Evolutionary conservation across 2,888 invertebrate species (phyloP), one percentile per base, ranked within the genome.

Genomic region (Dynastes hyllus): DNA sequence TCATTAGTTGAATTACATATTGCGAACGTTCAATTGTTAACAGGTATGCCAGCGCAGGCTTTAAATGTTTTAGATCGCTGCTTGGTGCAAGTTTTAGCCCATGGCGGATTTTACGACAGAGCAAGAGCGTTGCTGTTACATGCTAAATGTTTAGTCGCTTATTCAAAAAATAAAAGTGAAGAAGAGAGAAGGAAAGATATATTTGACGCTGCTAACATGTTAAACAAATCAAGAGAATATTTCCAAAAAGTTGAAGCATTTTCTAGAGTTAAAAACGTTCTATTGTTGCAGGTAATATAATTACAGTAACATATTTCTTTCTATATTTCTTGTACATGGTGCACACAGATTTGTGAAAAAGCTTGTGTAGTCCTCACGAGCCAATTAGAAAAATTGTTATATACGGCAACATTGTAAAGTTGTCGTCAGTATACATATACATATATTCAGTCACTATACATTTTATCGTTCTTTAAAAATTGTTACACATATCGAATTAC

Each of bases 51-150:
- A 0, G 92, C 92, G 80, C 95, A 96, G 87, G 96, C 96, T 0
- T 88, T 95, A 78, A 90, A 91, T 81, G 90, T 95, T 11, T 91
- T 95, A 0, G 93, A 94, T 82, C 66, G 80, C 1, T 80, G 82
- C 78, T 73, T 96, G 84, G 92, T 94, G 6, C 91, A 91, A 45
- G 91, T 96, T 69, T 91, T 96, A 87, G 93, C 95, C 0, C 95
- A 97, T 86, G 97, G 97, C 1, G 94, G 95, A 16, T 91, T 93
- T 29, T 95, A 94, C 84, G 97, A 97, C 87, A 92, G 94, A 85
- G 96, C 94, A 1, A 92, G 95, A 89, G 94, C 93, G 0, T 90
- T 94, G 85, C 91, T 96, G 79, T 89, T 96, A 13, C 95, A 95
- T 85, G 94, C 94, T 0, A 95, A 95, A 85, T 96, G 96, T 87